Evolutionary conservation across 2,113 vertebrate species (phyloP).

Genomic region (Paradoxurus hermaphroditus): DNA sequence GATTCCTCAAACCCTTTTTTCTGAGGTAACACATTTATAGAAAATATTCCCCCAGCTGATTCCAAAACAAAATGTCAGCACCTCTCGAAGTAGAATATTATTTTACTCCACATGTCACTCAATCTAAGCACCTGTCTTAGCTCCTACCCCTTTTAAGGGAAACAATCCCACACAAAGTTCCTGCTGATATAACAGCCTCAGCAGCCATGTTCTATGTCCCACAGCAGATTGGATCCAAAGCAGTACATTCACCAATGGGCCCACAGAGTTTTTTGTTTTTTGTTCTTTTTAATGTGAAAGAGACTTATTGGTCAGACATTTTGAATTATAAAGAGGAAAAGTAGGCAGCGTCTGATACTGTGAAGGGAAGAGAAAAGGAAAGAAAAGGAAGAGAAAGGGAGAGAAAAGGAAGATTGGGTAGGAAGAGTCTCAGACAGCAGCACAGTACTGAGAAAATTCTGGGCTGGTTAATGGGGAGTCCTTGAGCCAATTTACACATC

Average conservation of each 20-base stretch:
- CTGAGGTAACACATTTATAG: neutral
- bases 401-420: neutral
- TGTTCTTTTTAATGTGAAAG: neutral
- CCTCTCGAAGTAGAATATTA: neutral
- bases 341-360: neutral
- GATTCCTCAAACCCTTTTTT: conserved; percentile 73
- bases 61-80: neutral
- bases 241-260: neutral
- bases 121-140: neutral
- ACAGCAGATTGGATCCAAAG: neutral
- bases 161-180: neutral
- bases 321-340: neutral
- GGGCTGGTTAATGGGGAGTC: neutral
- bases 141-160: neutral
- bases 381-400: too few relatives aligned
- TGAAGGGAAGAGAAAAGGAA: neutral
- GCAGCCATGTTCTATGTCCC: neutral
- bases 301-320: neutral
- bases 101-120: neutral
- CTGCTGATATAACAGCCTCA: neutral
- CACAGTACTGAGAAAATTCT: neutral
- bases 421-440: neutral
- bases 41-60: conserved; percentile 7
- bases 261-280: neutral
- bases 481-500: neutral